Conservation (phyloP, 2,113 vertebrate species). For the Pontoporia blainvillei region DNA sequence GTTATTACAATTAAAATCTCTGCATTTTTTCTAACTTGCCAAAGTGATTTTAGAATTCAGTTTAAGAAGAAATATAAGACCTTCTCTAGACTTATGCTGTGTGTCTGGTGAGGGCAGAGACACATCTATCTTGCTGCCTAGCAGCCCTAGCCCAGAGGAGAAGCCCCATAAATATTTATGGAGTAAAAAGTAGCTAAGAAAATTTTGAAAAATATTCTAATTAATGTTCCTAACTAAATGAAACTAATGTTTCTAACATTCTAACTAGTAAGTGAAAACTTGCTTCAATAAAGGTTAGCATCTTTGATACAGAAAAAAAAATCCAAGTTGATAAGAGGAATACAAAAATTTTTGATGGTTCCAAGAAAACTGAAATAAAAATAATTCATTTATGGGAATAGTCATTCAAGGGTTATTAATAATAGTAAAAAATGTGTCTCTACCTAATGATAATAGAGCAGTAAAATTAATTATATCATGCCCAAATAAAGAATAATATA, state of each 20-base stretch:
- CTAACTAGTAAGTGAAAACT: constrained; percentile 29
- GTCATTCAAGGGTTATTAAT: constrained; percentile 15
- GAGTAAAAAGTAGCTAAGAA: constrained; percentile 31
- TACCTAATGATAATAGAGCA: constrained; percentile 19
- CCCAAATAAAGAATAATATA: constrained; percentile 23
- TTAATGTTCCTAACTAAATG: constrained; percentile 39
- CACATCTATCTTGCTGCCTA: neutral
- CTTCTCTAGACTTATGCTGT: neutral
- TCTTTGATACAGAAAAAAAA: neutral
- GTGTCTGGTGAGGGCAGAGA: constrained; percentile 5
- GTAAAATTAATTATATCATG: constrained; percentile 45
- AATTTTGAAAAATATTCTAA: constrained; percentile 55
- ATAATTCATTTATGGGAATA: neutral
- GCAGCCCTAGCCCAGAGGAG: neutral
- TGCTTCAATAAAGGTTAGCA: constrained; percentile 11
- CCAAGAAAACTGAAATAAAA: constrained; percentile 31
- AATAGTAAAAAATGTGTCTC: neutral
- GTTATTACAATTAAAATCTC: constrained; percentile 13
- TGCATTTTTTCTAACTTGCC: neutral
- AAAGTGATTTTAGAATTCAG: neutral
- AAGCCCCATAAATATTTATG: constrained; percentile 53
- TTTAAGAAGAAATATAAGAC: constrained; percentile 32
- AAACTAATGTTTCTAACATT: constrained; percentile 36
- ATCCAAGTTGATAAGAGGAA: neutral
- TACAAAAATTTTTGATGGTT: neutral